phyloP scores from a whole-genome alignment of 2,888 invertebrate genomes.

The Escarpia spicata region DNA sequence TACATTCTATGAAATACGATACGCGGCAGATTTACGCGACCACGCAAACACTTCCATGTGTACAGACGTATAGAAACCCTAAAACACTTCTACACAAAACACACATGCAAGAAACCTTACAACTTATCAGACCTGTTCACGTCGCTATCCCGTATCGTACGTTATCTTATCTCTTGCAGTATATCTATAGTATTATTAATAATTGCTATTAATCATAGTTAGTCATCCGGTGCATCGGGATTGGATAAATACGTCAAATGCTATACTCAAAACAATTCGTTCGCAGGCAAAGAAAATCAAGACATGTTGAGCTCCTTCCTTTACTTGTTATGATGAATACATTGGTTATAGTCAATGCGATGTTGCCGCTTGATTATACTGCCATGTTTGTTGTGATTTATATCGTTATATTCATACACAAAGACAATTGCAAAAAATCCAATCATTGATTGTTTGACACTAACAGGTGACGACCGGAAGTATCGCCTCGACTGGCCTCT shows the following conservation, averaged over 20 bases:
- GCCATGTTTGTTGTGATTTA: background rate
- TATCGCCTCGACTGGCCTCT: slow-evolving; percentile 55
- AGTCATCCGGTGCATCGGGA: background rate
- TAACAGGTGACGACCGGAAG: slow-evolving; percentile 62
- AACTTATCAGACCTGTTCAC: no score
- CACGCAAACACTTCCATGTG: no score
- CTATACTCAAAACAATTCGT: background rate
- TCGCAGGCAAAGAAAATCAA: no score
- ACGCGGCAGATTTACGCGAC: no score
- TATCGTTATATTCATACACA: background rate
- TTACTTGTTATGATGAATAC: background rate
- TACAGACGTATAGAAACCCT: no score
- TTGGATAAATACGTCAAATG: background rate
- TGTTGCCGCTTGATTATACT: background rate
- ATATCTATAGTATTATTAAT: background rate
- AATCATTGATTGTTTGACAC: background rate
- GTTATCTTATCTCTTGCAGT: no score
- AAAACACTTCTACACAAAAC: no score
- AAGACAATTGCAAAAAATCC: background rate
- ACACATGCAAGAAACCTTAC: no score
- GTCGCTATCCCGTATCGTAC: no score
- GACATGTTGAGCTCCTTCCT: no score
- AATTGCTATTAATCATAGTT: background rate
- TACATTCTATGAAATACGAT: no score
- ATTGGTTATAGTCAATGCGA: background rate